Evolutionary conservation across 1,140 invertebrate species (phyloP).

Genomic region (Cheumatopsyche charites): DNA sequence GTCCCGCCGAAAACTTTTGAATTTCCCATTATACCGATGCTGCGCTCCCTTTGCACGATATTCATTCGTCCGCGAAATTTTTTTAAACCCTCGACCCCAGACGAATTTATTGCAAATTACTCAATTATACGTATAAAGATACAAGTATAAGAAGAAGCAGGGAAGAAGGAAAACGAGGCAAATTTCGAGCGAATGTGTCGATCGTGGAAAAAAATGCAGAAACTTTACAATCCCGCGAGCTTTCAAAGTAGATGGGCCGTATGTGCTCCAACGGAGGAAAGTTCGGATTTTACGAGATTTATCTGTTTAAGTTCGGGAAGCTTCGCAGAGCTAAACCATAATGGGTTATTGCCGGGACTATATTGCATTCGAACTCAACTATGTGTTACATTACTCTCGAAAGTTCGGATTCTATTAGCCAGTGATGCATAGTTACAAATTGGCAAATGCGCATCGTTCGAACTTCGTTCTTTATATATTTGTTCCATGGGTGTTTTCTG

Average conservation of each 20-base stretch:
- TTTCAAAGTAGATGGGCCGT: slow-evolving; percentile 3
- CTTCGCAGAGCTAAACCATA: slow-evolving; percentile 5
- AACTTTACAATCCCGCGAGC: background rate
- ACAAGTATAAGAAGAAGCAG: too few relatives aligned
- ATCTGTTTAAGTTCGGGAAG: slow-evolving; percentile 12
- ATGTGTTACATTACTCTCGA: background rate
- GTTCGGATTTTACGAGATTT: slow-evolving; percentile 17
- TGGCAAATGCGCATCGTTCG: too few relatives aligned
- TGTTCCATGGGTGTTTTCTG: too few relatives aligned
- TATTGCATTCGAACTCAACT: slow-evolving; percentile 4
- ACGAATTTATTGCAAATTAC: background rate
- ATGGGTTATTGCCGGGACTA: slow-evolving; percentile 11
- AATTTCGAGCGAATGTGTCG: too few relatives aligned
- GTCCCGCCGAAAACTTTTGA: slow-evolving; percentile 14
- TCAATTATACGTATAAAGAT: too few relatives aligned
- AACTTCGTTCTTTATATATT: too few relatives aligned
- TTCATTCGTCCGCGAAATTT: slow-evolving; percentile 6
- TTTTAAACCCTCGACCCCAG: background rate
- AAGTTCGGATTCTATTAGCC: too few relatives aligned
- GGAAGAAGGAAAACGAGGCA: too few relatives aligned
- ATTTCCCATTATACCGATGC: slow-evolving; percentile 6
- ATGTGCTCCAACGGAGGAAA: slow-evolving; percentile 4
- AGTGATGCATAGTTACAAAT: too few relatives aligned
- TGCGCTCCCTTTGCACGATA: slow-evolving; percentile 7
- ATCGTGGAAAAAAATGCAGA: background rate